These are phyloP conservation scores for Ammospiza maritima DNA, from an alignment of 2,797 vertebrate genomes.

Conservation along the genomic window DNA sequence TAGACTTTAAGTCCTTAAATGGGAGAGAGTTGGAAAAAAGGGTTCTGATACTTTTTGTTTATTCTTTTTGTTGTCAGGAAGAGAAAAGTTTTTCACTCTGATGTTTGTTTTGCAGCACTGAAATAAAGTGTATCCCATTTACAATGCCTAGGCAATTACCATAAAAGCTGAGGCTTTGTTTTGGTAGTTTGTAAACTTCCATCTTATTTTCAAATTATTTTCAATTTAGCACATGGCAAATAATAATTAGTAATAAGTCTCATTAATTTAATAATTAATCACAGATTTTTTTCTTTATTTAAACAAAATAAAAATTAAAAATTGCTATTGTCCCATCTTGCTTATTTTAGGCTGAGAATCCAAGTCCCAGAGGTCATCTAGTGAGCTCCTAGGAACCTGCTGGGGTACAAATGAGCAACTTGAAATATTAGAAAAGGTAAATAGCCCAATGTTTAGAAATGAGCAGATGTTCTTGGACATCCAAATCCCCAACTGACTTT, in stretches of 20 bases:
- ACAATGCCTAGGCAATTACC: background rate
- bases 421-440: background rate
- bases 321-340: background rate
- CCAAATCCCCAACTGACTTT: background rate
- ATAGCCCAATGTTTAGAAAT: background rate
- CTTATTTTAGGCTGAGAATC: background rate
- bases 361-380: background rate
- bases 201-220: background rate
- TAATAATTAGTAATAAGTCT: background rate
- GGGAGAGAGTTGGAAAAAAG: background rate
- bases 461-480: background rate
- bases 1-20: background rate
- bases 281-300: background rate
- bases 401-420: background rate
- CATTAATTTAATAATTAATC: background rate
- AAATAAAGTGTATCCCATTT: background rate
- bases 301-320: background rate
- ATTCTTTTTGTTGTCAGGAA: background rate
- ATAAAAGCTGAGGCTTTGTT: background rate
- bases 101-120: background rate
- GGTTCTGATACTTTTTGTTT: background rate
- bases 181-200: background rate
- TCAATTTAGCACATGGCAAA: background rate
- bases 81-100: background rate
- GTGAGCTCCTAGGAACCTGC: background rate